A percentile compares a stretch with the other conserved stretches of the same genome.
Evolutionary conservation across 92 coral and sea anemone genomes (phyloP).

Genomic region (Epizoanthus ramosus): DNA sequence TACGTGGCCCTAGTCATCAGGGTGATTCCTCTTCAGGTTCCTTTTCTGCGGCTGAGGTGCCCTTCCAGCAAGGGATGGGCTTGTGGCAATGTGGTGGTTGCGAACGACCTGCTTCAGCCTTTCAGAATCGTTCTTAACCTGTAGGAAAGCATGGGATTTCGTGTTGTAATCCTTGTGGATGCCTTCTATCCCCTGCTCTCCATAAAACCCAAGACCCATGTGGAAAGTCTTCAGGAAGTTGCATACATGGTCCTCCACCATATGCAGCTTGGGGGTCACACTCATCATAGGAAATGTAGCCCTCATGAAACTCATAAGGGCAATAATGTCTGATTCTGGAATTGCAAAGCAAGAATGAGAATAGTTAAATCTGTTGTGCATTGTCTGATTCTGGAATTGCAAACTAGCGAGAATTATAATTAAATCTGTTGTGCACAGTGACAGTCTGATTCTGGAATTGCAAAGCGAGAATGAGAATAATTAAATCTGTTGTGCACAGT

Average conservation of each 20-base stretch:
- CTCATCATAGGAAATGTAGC: conserved; percentile 24
- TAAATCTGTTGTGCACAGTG: no score
- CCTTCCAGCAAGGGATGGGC: conserved; percentile 37
- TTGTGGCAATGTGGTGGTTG: conserved; percentile 42
- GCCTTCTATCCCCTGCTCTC: conserved; percentile 36
- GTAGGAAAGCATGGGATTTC: conserved; percentile 34
- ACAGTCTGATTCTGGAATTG: conserved; percentile 40
- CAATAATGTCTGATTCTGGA: conserved; percentile 33
- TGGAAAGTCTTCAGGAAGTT: conserved; percentile 33
- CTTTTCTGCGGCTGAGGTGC: conserved; percentile 34
- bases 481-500: no score
- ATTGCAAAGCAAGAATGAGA: not conserved
- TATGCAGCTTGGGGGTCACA: conserved; percentile 42
- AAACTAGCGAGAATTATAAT: no score
- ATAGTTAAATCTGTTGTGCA: no score
- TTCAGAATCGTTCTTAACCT: conserved; percentile 19
- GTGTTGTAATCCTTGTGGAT: conserved; percentile 30
- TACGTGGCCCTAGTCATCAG: no score
- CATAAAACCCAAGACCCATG: conserved; percentile 44
- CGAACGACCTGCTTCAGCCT: conserved; percentile 35
- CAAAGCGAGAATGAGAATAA: not conserved
- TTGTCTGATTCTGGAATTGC: no score
- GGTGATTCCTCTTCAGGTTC: conserved; percentile 16
- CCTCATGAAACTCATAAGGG: conserved; percentile 7
- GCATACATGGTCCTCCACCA: conserved; percentile 48